A percentile compares a stretch with the other conserved stretches of the same genome.
Evolutionary conservation across 2,888 invertebrate genomes (phyloP).

Genomic region (Allacma fusca): DNA sequence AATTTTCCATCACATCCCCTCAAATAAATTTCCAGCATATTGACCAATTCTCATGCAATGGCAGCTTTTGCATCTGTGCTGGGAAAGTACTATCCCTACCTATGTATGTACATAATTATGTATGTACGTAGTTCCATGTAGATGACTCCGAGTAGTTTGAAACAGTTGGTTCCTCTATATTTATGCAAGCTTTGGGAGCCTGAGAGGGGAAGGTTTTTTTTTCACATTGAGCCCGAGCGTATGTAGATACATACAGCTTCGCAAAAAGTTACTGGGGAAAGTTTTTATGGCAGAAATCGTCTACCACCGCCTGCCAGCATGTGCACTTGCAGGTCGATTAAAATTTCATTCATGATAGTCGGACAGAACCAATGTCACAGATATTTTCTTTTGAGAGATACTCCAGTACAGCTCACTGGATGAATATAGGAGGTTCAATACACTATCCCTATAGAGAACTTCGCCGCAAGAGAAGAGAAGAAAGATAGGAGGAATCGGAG

Average conservation of each 20-base stretch:
- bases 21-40: constrained; percentile 7
- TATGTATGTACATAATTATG: too few relatives aligned
- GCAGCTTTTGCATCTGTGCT: constrained; percentile 9
- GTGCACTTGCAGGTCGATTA: not conserved
- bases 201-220: too few relatives aligned
- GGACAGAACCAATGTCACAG: not conserved
- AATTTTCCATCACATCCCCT: constrained; percentile 21
- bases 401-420: not conserved
- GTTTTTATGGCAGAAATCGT: not conserved
- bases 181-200: too few relatives aligned
- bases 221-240: too few relatives aligned
- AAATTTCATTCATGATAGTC: constrained; percentile 6
- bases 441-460: too few relatives aligned
- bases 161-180: constrained; percentile 9
- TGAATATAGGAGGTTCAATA: too few relatives aligned
- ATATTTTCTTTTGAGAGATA: not conserved
- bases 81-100: not conserved
- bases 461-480: too few relatives aligned
- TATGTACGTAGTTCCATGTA: too few relatives aligned
- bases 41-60: constrained; percentile 12
- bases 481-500: too few relatives aligned
- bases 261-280: not conserved
- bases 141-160: too few relatives aligned
- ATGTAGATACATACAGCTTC: too few relatives aligned
- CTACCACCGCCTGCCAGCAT: not conserved